Percentiles rank a stretch among this genome's conserved stretches.
phyloP scores from a whole-genome alignment of 30 jellyfish, hydroid and myxozoan species.

The Sanderia malayensis region DNA sequence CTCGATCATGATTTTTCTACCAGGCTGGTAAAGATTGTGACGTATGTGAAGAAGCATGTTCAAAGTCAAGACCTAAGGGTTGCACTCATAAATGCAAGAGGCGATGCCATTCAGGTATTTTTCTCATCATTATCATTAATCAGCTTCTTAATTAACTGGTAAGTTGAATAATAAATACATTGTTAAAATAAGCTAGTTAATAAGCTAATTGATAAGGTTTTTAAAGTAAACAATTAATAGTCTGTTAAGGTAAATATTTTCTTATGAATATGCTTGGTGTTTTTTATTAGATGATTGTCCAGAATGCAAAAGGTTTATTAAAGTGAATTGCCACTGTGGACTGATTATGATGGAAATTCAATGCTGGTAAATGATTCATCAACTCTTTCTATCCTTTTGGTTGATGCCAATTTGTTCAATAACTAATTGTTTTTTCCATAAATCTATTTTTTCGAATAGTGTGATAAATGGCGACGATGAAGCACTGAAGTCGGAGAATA shows the following conservation, averaged over 20 bases:
- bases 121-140: not conserved
- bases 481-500: slow-evolving; percentile 11
- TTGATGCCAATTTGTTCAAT: not conserved
- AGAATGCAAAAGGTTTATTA: slow-evolving; percentile 51
- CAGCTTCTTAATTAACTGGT: not conserved
- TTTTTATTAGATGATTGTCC: slow-evolving; percentile 69
- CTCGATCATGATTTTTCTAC: not conserved
- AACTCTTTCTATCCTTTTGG: not conserved
- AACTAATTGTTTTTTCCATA: not conserved
- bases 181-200: not conserved
- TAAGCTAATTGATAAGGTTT: not conserved
- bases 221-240: not conserved
- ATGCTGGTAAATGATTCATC: slow-evolving; percentile 72
- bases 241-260: not conserved
- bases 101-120: slow-evolving; percentile 92
- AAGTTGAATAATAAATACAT: not conserved
- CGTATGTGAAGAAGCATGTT: slow-evolving; percentile 79
- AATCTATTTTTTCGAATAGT: slow-evolving; percentile 4
- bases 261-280: not conserved
- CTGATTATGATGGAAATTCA: slow-evolving; percentile 53
- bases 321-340: slow-evolving; percentile 68
- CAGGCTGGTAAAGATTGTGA: slow-evolving; percentile 79
- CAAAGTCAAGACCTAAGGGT: slow-evolving; percentile 82
- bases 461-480: slow-evolving; percentile 23
- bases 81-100: slow-evolving; percentile 75